Conservation (phyloP, 2,888 invertebrate genomes). For the Cryptophagus acutangulus region DNA sequence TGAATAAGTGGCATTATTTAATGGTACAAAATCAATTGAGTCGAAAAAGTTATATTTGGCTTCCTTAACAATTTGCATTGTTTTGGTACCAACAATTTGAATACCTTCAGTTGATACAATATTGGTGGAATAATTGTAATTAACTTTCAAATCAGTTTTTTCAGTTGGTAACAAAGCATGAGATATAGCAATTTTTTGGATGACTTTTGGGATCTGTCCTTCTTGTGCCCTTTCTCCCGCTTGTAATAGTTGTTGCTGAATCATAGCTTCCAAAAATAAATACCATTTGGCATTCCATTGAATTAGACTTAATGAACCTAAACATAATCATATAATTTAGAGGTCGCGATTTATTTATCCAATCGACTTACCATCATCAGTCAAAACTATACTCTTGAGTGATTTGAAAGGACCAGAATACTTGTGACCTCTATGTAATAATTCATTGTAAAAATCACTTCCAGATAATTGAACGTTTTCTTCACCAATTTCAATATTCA, state of each 20-base stretch:
- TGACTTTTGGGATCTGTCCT: conserved; percentile 64
- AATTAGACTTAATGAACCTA: conserved; percentile 33
- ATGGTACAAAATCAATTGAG: conserved; percentile 38
- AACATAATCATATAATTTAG: conserved; percentile 5
- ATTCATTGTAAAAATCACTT: conserved; percentile 66
- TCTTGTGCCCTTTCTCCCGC: conserved; percentile 59
- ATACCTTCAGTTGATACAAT: conserved; percentile 38
- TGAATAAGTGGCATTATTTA: conserved; percentile 24
- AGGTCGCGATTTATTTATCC: neutral
- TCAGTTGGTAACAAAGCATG: conserved; percentile 33
- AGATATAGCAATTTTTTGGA: conserved; percentile 51
- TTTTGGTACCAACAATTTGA: conserved; percentile 38
- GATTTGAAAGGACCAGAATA: conserved; percentile 39
- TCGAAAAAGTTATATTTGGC: conserved; percentile 34
- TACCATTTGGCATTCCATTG: conserved; percentile 65
- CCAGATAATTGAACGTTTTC: conserved; percentile 53
- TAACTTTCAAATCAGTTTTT: conserved; percentile 34
- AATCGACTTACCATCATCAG: conserved; percentile 39
- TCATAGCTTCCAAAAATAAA: conserved; percentile 82
- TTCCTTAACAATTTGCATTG: conserved; percentile 31
- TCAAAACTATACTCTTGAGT: conserved; percentile 36
- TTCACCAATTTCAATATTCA: conserved; percentile 43
- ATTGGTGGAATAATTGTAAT: conserved; percentile 40
- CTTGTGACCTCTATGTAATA: conserved; percentile 65
- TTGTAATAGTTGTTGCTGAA: conserved; percentile 70